Conservation (phyloP, 2,797 vertebrate genomes). For the Sus cebifrons region DNA sequence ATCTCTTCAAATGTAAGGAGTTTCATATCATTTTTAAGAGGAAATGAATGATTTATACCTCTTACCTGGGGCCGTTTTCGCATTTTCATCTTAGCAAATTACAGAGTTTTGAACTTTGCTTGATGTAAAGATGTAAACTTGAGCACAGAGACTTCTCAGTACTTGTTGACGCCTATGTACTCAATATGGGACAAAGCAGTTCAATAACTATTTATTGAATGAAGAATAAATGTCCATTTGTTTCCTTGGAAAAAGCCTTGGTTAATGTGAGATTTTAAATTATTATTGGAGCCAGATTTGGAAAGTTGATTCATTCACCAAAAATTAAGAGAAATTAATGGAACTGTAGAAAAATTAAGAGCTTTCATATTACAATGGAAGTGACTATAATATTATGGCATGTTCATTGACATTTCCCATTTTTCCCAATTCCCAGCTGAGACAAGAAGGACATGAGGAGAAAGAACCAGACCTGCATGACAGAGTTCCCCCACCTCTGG, state of each 20-base stretch:
- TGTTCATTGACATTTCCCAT: not conserved
- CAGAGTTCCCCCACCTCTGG: not conserved
- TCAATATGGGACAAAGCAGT: not conserved
- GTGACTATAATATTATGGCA: not conserved
- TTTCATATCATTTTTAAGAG: not conserved
- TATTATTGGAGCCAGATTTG: not conserved
- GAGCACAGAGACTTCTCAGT: not conserved
- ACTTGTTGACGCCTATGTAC: not conserved
- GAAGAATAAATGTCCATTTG: not conserved
- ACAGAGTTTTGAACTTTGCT: not conserved
- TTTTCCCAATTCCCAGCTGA: not conserved
- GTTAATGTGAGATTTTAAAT: not conserved
- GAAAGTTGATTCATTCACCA: not conserved
- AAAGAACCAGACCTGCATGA: conserved; percentile 13
- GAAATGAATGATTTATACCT: not conserved
- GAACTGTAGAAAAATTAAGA: not conserved
- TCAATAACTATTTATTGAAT: not conserved
- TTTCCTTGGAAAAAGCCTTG: not conserved
- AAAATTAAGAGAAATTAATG: not conserved
- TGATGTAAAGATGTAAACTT: not conserved
- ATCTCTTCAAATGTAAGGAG: not conserved
- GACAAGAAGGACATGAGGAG: not conserved
- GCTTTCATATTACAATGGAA: not conserved
- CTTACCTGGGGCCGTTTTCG: not conserved
- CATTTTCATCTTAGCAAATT: not conserved